These are phyloP conservation scores for Vannuccia rotundouncinata DNA, from an alignment of 2,888 invertebrate species.

Conservation along the genomic window DNA sequence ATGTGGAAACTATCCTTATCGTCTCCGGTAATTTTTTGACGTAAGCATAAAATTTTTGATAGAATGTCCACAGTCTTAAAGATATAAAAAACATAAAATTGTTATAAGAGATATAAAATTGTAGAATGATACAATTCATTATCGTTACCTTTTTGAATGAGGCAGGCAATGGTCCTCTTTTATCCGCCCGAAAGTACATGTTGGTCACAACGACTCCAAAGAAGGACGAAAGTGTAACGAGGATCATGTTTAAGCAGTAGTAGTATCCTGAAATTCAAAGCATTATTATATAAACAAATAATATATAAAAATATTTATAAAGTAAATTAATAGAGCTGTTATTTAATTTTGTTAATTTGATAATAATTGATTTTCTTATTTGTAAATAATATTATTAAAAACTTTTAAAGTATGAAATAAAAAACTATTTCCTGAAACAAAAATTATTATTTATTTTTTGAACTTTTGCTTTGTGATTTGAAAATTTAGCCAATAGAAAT, in stretches of 20 bases:
- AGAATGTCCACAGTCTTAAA: background rate
- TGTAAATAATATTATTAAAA: too few relatives aligned
- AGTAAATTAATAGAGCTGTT: too few relatives aligned
- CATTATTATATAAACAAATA: too few relatives aligned
- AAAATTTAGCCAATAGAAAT: too few relatives aligned
- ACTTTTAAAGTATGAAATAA: too few relatives aligned
- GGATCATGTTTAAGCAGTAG: constrained; percentile 31
- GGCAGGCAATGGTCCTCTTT: background rate
- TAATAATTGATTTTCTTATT: too few relatives aligned
- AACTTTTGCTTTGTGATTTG: too few relatives aligned
- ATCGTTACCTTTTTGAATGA: constrained; percentile 27
- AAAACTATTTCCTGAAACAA: too few relatives aligned
- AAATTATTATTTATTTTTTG: too few relatives aligned
- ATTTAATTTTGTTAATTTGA: too few relatives aligned
- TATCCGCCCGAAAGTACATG: constrained; percentile 24
- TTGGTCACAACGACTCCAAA: constrained; percentile 27
- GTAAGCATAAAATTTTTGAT: background rate
- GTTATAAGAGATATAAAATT: background rate
- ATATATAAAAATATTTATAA: too few relatives aligned
- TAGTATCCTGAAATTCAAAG: constrained; percentile 31
- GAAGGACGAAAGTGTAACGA: constrained; percentile 25
- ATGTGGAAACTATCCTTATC: background rate
- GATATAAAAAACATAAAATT: background rate
- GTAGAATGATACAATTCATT: background rate
- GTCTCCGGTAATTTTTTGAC: background rate